Conservation (phyloP, 2,113 vertebrate genomes). For the Sakesphorus luctuosus region DNA sequence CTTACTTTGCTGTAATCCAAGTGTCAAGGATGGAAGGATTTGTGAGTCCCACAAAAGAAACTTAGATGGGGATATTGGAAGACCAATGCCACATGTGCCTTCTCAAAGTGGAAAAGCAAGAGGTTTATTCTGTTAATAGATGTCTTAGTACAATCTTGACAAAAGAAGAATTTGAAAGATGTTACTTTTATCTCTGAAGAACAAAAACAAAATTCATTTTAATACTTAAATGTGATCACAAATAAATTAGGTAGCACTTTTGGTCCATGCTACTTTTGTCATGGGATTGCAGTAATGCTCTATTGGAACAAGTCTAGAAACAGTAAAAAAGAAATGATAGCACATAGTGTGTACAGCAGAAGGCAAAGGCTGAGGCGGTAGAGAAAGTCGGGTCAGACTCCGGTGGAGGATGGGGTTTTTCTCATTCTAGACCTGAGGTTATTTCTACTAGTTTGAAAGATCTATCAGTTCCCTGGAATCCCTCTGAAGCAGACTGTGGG, state of each 20-base stretch:
- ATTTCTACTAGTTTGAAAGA: not conserved
- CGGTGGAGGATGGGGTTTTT: not conserved
- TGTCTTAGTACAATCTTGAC: not conserved
- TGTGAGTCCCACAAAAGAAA: not conserved
- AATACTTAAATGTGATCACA: not conserved
- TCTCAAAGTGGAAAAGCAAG: not conserved
- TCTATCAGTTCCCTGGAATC: not conserved
- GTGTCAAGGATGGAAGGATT: not conserved
- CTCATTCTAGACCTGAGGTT: not conserved
- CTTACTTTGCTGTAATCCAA: not conserved
- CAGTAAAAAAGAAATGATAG: not conserved
- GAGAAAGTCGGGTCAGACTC: not conserved
- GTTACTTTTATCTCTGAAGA: not conserved
- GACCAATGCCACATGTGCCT: not conserved
- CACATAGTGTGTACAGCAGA: not conserved
- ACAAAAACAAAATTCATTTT: not conserved
- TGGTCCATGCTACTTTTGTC: not conserved
- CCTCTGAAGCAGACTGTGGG: not conserved
- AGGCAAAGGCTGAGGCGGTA: not conserved
- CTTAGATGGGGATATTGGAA: not conserved
- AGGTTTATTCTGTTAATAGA: not conserved
- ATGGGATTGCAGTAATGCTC: not conserved
- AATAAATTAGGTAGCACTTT: not conserved
- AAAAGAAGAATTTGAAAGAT: not conserved
- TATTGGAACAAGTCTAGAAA: not conserved